Evolutionary conservation across 1,140 invertebrate species (phyloP), one percentile per base, ranked within the genome.

Genomic region (Drosophila obscura): DNA sequence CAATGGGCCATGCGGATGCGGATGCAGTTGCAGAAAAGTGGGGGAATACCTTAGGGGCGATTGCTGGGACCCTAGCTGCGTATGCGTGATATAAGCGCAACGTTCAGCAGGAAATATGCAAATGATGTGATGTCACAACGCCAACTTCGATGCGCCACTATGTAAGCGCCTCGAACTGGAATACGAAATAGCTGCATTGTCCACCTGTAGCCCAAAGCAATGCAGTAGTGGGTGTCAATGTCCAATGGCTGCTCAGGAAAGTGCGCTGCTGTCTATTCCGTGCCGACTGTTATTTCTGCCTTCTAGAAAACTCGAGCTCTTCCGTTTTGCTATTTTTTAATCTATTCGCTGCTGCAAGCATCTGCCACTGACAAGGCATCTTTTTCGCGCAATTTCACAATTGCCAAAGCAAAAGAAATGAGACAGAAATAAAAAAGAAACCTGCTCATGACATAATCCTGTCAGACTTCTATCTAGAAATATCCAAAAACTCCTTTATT

Each of bases 311-410:
- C 44, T 19, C 13, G 15, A 6, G 19, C 51, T 62, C 24, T 19
- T 28, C 1, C 26, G 44, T 48, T 88, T 78, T 80, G 71, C 88
- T 85, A 85, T 85, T 85, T 74, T 69, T 83, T 87, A 88, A 87
- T 87, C 83, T 83, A 64, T 66, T 71, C 46, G 67, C 65, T 74
- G 62, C 73, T 45, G 48, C 55, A 44, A 24, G 45, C 73, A 76
- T 58, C 73, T 76, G 73, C 50, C 73, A 76, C 73, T 87, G 83
- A 82, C 78, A 78, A 75, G 68, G 67, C 65, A 60, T 76, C 11
- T 39, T 71, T 74, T 68, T 72, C 83, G 72, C 81, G 81, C 82
- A 85, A 81, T 87, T 85, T 77, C 64, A 43, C 62, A 55, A 67
- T 62, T 50, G 49, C 35, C 31, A 15, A 24, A 72, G 59, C 35